Evolutionary conservation across 2,797 vertebrate genomes (phyloP).

Genomic region (Liparis tanakae): DNA sequence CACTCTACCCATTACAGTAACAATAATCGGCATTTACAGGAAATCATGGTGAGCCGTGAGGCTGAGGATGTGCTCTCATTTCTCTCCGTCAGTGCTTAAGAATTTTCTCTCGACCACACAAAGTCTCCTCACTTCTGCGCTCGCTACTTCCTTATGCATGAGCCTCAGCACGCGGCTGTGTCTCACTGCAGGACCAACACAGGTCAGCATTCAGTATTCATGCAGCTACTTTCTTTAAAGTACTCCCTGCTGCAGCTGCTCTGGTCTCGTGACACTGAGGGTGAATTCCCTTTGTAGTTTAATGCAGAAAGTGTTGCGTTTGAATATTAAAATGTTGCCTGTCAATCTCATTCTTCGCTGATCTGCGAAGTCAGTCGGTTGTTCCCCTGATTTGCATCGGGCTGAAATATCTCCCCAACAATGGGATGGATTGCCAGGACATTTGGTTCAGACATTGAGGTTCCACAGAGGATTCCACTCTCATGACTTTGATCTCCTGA

Average conservation of each 20-base stretch:
- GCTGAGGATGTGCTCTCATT: background rate
- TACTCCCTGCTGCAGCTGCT: conserved; percentile 21
- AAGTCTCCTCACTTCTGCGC: conserved; percentile 27
- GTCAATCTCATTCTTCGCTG: too few relatives aligned
- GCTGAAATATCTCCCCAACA: conserved; percentile 4
- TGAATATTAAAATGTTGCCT: background rate
- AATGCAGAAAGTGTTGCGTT: background rate
- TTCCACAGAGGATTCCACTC: background rate
- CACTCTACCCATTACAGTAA: background rate
- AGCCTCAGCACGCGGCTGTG: conserved; percentile 40
- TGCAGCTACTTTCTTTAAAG: conserved; percentile 40
- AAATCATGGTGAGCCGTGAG: conserved; percentile 10
- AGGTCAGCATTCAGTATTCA: conserved; percentile 66
- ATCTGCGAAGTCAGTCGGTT: background rate
- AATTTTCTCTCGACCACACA: conserved; percentile 31
- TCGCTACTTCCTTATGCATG: conserved; percentile 58
- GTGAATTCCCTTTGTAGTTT: background rate
- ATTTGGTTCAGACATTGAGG: background rate
- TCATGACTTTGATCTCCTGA: background rate
- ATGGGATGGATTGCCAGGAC: background rate
- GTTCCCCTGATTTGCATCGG: background rate
- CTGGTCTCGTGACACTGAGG: background rate
- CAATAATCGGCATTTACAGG: conserved; percentile 7
- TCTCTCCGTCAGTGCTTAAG: background rate
- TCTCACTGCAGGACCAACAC: conserved; percentile 41